A percentile compares a stretch with the other conserved stretches of the same genome.
Conservation (phyloP, 2,113 vertebrate genomes). For the Paracanthobrama guichenoti region DNA sequence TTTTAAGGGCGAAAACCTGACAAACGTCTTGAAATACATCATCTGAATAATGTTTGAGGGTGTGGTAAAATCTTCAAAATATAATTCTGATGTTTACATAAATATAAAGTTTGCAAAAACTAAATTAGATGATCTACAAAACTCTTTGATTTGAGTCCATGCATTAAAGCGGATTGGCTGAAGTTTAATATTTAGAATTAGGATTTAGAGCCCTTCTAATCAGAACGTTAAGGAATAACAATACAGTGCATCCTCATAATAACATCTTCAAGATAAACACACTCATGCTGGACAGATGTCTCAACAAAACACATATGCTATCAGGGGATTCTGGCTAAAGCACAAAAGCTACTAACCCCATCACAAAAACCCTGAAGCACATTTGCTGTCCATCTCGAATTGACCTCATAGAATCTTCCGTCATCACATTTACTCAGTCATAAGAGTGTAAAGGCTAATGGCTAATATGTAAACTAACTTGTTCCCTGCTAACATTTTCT, state of each 20-base stretch:
- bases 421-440: neutral
- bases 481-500: neutral
- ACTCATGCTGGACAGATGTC: neutral
- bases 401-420: neutral
- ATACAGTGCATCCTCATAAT: neutral
- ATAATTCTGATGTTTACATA: neutral
- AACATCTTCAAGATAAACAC: neutral
- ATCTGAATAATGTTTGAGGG: too few relatives aligned
- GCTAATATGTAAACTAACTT: conserved; percentile 18
- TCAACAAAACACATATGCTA: neutral
- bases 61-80: neutral
- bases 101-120: neutral
- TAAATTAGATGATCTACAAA: neutral
- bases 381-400: neutral
- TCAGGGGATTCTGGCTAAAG: neutral
- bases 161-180: neutral
- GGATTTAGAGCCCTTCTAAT: neutral
- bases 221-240: neutral
- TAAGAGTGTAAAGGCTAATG: neutral
- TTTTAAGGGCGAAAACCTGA: too few relatives aligned
- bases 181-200: neutral
- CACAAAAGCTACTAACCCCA: neutral
- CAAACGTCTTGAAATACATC: too few relatives aligned
- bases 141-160: neutral
- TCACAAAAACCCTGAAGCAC: neutral